Conservation (phyloP, 2,113 vertebrate species). For the Colossoma macropomum region DNA sequence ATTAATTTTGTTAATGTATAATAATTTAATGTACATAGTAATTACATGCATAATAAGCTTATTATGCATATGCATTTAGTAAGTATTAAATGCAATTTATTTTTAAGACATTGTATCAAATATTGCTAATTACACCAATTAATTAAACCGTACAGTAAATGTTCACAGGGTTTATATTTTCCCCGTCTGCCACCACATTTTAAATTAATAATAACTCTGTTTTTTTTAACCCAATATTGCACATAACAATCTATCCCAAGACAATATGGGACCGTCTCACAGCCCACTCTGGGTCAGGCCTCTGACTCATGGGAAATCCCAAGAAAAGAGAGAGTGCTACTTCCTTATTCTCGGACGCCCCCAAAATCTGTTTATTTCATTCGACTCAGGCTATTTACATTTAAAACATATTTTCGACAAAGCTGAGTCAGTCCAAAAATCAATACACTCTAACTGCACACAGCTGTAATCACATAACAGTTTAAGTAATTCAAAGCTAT, state of each 20-base stretch:
- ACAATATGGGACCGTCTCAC: neutral
- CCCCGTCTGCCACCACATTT: neutral
- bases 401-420: conserved; percentile 14
- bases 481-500: neutral
- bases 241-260: neutral
- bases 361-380: conserved; percentile 5
- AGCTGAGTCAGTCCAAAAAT: conserved; percentile 6
- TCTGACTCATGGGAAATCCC: neutral
- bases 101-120: too few relatives aligned
- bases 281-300: neutral
- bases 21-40: too few relatives aligned
- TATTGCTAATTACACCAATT: too few relatives aligned
- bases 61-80: too few relatives aligned
- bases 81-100: too few relatives aligned
- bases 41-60: too few relatives aligned
- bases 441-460: neutral
- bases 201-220: neutral
- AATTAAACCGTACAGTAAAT: too few relatives aligned
- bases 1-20: too few relatives aligned
- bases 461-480: neutral
- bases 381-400: neutral
- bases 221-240: neutral
- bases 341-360: neutral
- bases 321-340: neutral
- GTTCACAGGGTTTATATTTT: too few relatives aligned